Percentiles rank a stretch among this genome's conserved stretches.
Conservation (phyloP, 1,140 invertebrate genomes). For the Cyclina sinensis region DNA sequence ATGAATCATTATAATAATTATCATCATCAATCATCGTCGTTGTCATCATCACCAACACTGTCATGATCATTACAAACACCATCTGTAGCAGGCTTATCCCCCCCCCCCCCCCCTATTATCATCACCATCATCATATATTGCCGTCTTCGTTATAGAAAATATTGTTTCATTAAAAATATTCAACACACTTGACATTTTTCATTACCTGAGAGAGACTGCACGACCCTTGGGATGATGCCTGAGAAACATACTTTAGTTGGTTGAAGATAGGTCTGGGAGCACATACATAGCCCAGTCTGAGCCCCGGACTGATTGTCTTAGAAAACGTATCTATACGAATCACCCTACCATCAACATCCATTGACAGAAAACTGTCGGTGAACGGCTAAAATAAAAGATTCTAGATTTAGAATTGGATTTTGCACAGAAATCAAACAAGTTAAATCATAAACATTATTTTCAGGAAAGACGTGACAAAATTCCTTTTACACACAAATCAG, state of each 20-base stretch:
- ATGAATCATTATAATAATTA: too few species aligned
- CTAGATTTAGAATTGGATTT: too few species aligned
- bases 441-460: too few species aligned
- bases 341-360: slow-evolving; percentile 87
- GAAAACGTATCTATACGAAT: slow-evolving; percentile 93
- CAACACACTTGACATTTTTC: not conserved
- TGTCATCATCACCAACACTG: too few species aligned
- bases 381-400: slow-evolving; percentile 86
- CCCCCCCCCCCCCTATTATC: not conserved
- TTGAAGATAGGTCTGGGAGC: slow-evolving; percentile 2
- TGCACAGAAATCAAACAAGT: too few species aligned
- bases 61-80: too few species aligned
- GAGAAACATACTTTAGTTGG: not conserved
- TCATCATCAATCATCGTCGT: too few species aligned
- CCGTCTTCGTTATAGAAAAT: not conserved
- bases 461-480: too few species aligned
- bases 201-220: slow-evolving; percentile 35
- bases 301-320: slow-evolving; percentile 89
- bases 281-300: slow-evolving; percentile 42
- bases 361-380: slow-evolving; percentile 90
- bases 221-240: slow-evolving; percentile 42
- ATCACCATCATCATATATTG: not conserved
- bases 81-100: too few species aligned
- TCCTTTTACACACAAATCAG: too few species aligned
- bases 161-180: too few species aligned